Evolutionary conservation across 2,113 vertebrate species (phyloP).

Genomic region (Hassar affinis): DNA sequence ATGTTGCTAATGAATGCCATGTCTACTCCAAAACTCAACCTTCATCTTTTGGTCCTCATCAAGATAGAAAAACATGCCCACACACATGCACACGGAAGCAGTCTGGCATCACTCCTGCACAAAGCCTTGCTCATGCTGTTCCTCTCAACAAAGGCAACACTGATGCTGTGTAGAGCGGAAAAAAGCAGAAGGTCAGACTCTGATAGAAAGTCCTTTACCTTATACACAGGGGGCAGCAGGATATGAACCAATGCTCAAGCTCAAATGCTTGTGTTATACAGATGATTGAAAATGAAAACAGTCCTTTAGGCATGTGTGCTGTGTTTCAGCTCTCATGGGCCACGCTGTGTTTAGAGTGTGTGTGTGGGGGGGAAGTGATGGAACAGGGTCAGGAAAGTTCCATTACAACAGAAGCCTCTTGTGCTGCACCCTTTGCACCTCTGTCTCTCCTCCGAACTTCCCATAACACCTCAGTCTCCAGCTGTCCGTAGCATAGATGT

Average conservation of each 20-base stretch:
- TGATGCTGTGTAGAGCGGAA: constrained; percentile 40
- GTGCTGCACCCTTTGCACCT: constrained; percentile 35
- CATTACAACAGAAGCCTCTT: constrained; percentile 49
- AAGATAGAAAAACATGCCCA: background rate
- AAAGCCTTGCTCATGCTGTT: constrained; percentile 37
- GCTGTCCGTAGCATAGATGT: constrained; percentile 21
- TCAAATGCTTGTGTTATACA: constrained; percentile 41
- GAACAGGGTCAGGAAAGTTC: constrained; percentile 40
- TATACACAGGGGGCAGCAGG: background rate
- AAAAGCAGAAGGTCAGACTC: constrained; percentile 16
- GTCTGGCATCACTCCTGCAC: constrained; percentile 41
- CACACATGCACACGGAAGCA: constrained; percentile 32
- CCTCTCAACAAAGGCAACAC: constrained; percentile 51
- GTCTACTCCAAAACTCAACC: background rate
- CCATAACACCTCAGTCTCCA: constrained; percentile 19
- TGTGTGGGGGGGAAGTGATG: constrained; percentile 33
- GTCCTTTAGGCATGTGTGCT: constrained; percentile 31
- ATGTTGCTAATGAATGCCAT: background rate
- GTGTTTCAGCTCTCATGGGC: constrained; percentile 31
- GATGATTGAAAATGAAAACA: constrained; percentile 53
- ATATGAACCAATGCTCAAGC: background rate
- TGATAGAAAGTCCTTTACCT: constrained; percentile 28
- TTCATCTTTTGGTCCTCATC: background rate
- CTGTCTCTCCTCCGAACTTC: constrained; percentile 18
- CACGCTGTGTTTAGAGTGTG: constrained; percentile 31